phyloP scores from a whole-genome alignment of 2,797 vertebrate species.

The Coranthus polyacanthus region DNA sequence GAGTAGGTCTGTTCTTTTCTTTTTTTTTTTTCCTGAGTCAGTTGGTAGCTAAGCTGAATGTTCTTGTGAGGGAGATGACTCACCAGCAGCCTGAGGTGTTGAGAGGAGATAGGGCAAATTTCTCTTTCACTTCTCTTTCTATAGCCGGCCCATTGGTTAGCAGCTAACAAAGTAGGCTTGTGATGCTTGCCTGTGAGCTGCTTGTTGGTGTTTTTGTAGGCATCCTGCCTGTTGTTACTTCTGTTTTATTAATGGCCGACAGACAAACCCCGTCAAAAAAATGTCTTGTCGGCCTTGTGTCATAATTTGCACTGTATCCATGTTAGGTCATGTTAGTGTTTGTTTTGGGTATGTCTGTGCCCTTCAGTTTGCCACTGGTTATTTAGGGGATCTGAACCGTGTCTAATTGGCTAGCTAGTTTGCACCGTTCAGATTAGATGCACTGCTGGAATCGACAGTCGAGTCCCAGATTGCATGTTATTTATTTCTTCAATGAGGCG shows the following conservation, averaged over 20 bases:
- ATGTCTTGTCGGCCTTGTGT: constrained; percentile 60
- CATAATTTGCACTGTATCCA: constrained; percentile 74
- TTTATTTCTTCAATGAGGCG: constrained; percentile 71
- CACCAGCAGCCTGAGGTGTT: constrained; percentile 83
- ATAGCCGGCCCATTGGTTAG: constrained; percentile 73
- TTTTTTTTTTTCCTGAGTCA: constrained; percentile 69
- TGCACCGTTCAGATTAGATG: constrained; percentile 79
- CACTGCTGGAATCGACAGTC: constrained; percentile 77
- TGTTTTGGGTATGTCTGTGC: constrained; percentile 73
- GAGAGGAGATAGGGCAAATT: constrained; percentile 79
- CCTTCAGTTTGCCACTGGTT: constrained; percentile 78
- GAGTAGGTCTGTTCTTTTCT: constrained; percentile 53
- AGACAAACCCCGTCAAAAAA: constrained; percentile 54
- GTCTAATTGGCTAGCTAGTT: constrained; percentile 78
- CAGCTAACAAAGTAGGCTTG: constrained; percentile 61
- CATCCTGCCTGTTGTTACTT: constrained; percentile 48
- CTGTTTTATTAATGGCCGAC: constrained; percentile 64
- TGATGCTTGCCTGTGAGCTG: constrained; percentile 31
- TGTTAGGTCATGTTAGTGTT: constrained; percentile 75
- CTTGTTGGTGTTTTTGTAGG: constrained; percentile 40
- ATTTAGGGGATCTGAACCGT: constrained; percentile 79
- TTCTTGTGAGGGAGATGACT: constrained; percentile 84
- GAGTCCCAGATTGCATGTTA: constrained; percentile 73
- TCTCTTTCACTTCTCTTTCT: constrained; percentile 82
- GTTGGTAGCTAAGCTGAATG: constrained; percentile 82